Evolutionary conservation across 2,113 vertebrate species (phyloP).

Genomic region (Atlantisia rogersi): DNA sequence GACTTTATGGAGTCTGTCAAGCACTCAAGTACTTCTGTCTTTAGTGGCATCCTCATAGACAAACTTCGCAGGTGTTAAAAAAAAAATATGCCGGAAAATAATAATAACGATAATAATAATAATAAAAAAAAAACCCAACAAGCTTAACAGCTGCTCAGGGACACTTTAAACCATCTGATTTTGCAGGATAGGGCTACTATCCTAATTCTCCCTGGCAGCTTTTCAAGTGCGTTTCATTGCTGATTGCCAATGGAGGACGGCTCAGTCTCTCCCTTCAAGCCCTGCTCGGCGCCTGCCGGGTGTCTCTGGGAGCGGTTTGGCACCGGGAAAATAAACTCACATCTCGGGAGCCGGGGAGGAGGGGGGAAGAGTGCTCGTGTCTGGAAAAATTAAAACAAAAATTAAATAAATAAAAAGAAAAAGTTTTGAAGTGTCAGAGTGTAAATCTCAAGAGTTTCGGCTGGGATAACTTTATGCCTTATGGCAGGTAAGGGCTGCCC

Average conservation of each 20-base stretch:
- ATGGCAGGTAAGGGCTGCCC: neutral
- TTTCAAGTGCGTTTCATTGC: conserved; percentile 58
- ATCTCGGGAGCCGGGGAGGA: neutral
- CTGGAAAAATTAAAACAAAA: neutral
- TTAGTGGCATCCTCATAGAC: conserved; percentile 65
- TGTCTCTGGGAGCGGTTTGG: conserved; percentile 39
- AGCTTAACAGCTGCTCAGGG: conserved; percentile 63
- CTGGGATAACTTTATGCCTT: neutral
- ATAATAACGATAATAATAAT: neutral
- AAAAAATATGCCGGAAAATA: conserved; percentile 19
- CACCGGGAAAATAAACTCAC: conserved; percentile 5
- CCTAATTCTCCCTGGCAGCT: conserved; percentile 49
- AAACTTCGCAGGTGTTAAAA: conserved; percentile 71
- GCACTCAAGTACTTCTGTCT: conserved; percentile 57
- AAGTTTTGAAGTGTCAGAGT: neutral
- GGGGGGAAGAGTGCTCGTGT: neutral
- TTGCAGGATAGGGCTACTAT: conserved; percentile 40
- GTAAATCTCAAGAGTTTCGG: neutral
- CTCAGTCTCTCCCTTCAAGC: conserved; percentile 9
- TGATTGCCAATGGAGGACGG: conserved; percentile 33
- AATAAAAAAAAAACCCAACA: neutral
- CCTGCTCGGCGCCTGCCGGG: conserved; percentile 31
- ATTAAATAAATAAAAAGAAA: neutral
- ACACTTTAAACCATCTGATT: conserved; percentile 67
- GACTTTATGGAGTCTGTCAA: conserved; percentile 60